phyloP scores from a whole-genome alignment of 2,888 invertebrate genomes.

The Automeris io region DNA sequence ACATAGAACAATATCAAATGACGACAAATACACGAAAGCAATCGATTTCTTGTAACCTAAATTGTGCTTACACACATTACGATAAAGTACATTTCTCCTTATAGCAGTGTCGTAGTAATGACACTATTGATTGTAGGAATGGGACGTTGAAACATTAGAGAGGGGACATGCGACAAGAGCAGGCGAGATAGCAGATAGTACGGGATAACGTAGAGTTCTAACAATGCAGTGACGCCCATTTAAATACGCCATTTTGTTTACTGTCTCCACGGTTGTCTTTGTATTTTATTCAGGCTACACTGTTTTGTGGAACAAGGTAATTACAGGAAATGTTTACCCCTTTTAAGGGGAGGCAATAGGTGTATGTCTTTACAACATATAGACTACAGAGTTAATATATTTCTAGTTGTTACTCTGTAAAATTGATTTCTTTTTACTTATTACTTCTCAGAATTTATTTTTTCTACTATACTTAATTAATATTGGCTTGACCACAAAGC shows the following conservation, averaged over 20 bases:
- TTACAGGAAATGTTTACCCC: constrained; percentile 70
- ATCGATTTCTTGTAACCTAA: constrained; percentile 13
- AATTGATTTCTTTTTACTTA: too few species aligned
- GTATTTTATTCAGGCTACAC: constrained; percentile 63
- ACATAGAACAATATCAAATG: constrained; percentile 63
- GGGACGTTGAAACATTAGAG: constrained; percentile 48
- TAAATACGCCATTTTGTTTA: constrained; percentile 77
- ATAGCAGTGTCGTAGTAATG: constrained; percentile 19
- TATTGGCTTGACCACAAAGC: too few species aligned
- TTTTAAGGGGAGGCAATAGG: constrained; percentile 37
- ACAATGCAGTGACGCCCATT: constrained; percentile 75
- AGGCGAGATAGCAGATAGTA: constrained; percentile 43
- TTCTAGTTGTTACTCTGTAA: too few species aligned
- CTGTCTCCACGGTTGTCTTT: constrained; percentile 62
- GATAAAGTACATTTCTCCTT: constrained; percentile 24
- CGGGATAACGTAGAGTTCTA: constrained; percentile 44
- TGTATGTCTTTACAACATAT: background rate
- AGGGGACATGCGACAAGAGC: constrained; percentile 25
- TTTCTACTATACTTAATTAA: too few species aligned
- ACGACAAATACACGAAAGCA: background rate
- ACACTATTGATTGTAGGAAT: constrained; percentile 34
- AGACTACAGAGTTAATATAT: too few species aligned
- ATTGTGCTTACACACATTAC: constrained; percentile 14
- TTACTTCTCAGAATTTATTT: too few species aligned
- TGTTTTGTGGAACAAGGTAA: constrained; percentile 67